These are phyloP conservation scores for Brachirus orientalis DNA, from an alignment of 2,113 vertebrate genomes.

Conservation along the genomic window DNA sequence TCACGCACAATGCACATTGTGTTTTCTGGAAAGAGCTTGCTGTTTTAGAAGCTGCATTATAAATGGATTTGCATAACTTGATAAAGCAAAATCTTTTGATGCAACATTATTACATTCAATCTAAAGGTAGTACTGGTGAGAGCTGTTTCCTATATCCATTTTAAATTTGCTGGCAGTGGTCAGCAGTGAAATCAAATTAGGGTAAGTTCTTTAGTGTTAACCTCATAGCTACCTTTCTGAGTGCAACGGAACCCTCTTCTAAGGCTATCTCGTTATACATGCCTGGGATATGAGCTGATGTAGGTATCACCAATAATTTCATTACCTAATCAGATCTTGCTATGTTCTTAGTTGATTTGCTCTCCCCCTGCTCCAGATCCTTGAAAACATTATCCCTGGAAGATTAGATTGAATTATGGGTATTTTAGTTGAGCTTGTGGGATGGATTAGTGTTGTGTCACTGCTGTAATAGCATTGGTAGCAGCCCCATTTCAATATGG, in stretches of 20 bases:
- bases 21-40: conserved; percentile 6
- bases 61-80: conserved; percentile 41
- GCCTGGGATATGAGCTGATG: conserved; percentile 41
- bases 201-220: conserved; percentile 61
- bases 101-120: conserved; percentile 57
- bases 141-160: conserved; percentile 54
- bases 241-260: conserved; percentile 56
- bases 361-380: conserved; percentile 65
- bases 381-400: conserved; percentile 75
- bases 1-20: not conserved
- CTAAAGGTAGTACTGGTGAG: conserved; percentile 61
- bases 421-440: conserved; percentile 73
- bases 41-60: conserved; percentile 26
- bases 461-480: conserved; percentile 59
- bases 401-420: conserved; percentile 78
- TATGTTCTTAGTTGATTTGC: conserved; percentile 72
- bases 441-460: conserved; percentile 72
- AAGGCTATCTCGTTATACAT: conserved; percentile 52
- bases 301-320: conserved; percentile 61
- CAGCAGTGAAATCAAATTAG: conserved; percentile 67
- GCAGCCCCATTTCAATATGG: conserved; percentile 56
- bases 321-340: conserved; percentile 72
- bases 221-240: conserved; percentile 41
- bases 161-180: conserved; percentile 57
- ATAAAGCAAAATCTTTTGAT: conserved; percentile 37